Base-by-base conservation (phyloP, 2,113 vertebrate genomes). In the Cheilinus undulatus region DNA sequence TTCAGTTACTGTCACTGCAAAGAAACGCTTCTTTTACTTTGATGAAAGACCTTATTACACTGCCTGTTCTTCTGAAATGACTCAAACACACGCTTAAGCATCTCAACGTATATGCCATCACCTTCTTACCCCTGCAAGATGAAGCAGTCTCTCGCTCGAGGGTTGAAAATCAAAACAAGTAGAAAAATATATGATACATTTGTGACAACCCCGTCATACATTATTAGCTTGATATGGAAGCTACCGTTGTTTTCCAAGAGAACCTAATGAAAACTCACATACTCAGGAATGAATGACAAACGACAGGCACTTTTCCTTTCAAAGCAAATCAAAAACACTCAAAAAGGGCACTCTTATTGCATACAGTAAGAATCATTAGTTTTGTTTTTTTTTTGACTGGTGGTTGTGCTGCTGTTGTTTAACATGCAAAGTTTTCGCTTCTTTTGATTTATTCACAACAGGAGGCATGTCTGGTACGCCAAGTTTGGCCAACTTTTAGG, bases 241-340 rank as follows among this genome's bases (percentile, higher is more conserved):
- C 82, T 50, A 71, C 76, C 27, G 69, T 77, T 82, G 69, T 81
- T 80, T 52, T 64, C 76, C 81, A 85, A 48, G 60, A 19, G 40
- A 76, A 69, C 1, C 58, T 62, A 57, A 60, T 67, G 59, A 64
- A 60, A 74, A 69, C 70, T 34, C 32, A 81, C 58, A 22, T 56
- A 61, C 73, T 81, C 64, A 73, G 84, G 84, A 92, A 90, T 88
- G 73, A 86, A 90, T 70, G 82, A 91, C 86, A 77, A 89, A 84
- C 76, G 79, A 86, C 91, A 93, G 94, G 93, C 92, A 94, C 92
- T 94, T 94, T 82, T 89, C 87, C 91, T 77, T 91, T 75, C 58
- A 60, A 83, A 57, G 50, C 24, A 90, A 89, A 88, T 50, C 24
- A 45, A 81, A 70, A 71, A 85, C 27, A 51, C 53, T 36, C 32